A percentile compares a stretch with the other conserved stretches of the same genome.
Conservation (phyloP, 2,797 vertebrate species). For the Sebastes diploproa region DNA sequence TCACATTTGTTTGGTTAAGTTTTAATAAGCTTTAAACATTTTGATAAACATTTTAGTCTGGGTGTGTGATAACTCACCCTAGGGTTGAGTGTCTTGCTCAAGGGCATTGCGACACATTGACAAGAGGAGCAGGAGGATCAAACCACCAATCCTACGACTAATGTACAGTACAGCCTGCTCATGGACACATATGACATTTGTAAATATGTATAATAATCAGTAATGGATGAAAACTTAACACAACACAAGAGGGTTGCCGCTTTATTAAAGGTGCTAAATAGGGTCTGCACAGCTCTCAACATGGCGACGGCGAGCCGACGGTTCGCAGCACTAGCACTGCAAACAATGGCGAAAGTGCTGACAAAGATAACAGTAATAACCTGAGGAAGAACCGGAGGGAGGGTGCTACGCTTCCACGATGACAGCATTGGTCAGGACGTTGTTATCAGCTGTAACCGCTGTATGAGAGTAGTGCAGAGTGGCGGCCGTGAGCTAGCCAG, state of each 20-base stretch:
- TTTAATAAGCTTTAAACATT: neutral
- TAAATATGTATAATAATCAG: neutral
- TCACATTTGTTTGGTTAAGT: neutral
- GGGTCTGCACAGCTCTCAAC: no score
- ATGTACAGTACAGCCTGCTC: neutral
- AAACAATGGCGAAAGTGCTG: no score
- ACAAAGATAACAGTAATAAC: no score
- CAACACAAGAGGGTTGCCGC: neutral
- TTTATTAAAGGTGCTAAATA: neutral
- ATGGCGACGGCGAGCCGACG: no score
- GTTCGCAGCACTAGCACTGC: no score
- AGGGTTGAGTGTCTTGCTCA: neutral
- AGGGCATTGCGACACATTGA: neutral
- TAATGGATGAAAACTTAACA: neutral
- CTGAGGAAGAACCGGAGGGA: no score
- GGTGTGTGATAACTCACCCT: neutral
- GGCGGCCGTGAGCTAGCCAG: no score
- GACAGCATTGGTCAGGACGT: no score
- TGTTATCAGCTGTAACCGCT: no score
- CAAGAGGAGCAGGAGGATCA: neutral
- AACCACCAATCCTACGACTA: neutral
- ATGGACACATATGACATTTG: neutral
- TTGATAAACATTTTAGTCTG: neutral
- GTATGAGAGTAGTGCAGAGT: no score
- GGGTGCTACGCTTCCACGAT: no score